phyloP scores from a whole-genome alignment of 2,888 invertebrate species.

The Sphaerophoria rueppellii region DNA sequence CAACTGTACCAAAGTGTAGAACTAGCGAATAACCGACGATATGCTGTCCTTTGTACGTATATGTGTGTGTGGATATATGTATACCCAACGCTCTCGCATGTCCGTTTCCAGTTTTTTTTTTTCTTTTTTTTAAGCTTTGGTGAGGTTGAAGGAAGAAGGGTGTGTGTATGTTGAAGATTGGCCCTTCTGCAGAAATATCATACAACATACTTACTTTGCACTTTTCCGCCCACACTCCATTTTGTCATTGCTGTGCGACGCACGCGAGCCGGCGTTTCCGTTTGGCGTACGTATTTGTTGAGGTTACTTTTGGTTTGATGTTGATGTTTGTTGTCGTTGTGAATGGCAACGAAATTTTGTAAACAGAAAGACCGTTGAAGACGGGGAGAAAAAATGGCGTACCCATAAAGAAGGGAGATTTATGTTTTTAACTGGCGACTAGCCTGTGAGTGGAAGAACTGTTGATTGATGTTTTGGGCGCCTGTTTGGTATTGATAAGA shows the following conservation, averaged over 20 bases:
- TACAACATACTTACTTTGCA: constrained; percentile 72
- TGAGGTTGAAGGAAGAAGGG: constrained; percentile 29
- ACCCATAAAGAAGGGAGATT: constrained; percentile 56
- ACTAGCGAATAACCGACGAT: constrained; percentile 37
- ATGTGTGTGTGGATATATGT: not conserved
- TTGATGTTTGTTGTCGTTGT: no score
- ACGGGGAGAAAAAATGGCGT: constrained; percentile 74
- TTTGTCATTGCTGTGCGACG: constrained; percentile 26
- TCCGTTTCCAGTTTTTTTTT: constrained; percentile 54
- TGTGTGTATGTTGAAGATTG: constrained; percentile 72
- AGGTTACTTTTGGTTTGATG: constrained; percentile 65
- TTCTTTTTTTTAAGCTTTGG: constrained; percentile 2
- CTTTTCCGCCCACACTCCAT: constrained; percentile 73
- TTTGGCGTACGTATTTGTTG: constrained; percentile 54
- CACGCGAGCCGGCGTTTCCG: not conserved
- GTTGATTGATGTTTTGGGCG: constrained; percentile 78
- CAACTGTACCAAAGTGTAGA: constrained; percentile 36
- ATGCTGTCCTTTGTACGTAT: constrained; percentile 19
- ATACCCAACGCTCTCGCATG: constrained; percentile 51
- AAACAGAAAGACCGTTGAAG: constrained; percentile 9
- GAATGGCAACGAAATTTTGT: constrained; percentile 39
- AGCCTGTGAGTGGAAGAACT: constrained; percentile 79
- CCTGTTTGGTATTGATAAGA: constrained; percentile 78
- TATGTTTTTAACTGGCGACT: constrained; percentile 51
- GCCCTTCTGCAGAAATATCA: constrained; percentile 37